phyloP scores from a whole-genome alignment of 2,797 vertebrate genomes.

The Girardinus metallicus region DNA sequence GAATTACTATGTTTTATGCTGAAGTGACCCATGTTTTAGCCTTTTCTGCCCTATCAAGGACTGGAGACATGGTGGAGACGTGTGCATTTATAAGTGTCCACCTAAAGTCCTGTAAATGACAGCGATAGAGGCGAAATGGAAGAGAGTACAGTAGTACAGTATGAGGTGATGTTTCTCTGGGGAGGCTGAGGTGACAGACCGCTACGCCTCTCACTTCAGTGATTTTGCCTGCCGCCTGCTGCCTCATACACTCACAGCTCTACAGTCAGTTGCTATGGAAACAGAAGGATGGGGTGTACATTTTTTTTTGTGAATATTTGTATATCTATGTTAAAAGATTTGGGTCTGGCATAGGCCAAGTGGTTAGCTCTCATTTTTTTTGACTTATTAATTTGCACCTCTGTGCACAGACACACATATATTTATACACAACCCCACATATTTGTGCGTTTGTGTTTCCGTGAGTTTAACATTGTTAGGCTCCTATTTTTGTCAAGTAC shows the following conservation, averaged over 20 bases:
- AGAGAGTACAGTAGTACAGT: constrained; percentile 71
- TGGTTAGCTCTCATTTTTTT: constrained; percentile 29
- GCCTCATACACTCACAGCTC: constrained; percentile 71
- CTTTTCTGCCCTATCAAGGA: constrained; percentile 21
- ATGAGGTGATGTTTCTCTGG: constrained; percentile 59
- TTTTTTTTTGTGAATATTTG: constrained; percentile 68
- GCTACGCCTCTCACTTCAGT: constrained; percentile 69
- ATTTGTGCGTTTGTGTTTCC: constrained; percentile 11
- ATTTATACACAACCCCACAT: constrained; percentile 8
- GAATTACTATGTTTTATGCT: constrained; percentile 12
- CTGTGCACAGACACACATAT: not conserved
- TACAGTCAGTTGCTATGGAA: constrained; percentile 83
- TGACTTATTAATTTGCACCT: constrained; percentile 34
- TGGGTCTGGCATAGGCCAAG: not conserved
- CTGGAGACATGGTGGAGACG: constrained; percentile 18
- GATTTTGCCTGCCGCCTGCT: constrained; percentile 67
- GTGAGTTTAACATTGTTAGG: constrained; percentile 28
- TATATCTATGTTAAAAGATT: constrained; percentile 49
- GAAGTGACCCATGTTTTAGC: constrained; percentile 8
- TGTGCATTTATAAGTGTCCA: constrained; percentile 5
- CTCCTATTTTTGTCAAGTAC: constrained; percentile 54
- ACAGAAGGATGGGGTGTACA: constrained; percentile 77
- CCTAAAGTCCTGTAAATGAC: constrained; percentile 14
- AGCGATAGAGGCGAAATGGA: constrained; percentile 22
- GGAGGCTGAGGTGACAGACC: constrained; percentile 75